phyloP scores from a whole-genome alignment of 2,888 invertebrate species.

The Gisinianus flammeolus region DNA sequence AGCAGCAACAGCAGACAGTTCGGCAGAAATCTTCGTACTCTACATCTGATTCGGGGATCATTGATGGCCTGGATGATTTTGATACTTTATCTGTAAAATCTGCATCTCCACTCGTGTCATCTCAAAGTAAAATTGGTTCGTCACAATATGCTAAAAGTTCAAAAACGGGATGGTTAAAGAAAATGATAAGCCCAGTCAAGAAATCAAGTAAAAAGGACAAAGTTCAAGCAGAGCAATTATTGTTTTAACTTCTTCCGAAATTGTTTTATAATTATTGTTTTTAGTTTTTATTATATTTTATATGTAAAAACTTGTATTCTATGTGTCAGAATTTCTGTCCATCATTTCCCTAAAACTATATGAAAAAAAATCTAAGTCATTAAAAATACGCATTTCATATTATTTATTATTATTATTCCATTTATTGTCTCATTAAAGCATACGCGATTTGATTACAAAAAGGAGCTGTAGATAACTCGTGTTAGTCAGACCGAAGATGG shows the following conservation, averaged over 20 bases:
- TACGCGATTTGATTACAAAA: no score
- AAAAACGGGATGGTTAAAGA: slow-evolving; percentile 53
- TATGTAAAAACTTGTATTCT: not conserved
- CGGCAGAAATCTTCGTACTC: slow-evolving; percentile 21
- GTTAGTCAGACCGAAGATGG: no score
- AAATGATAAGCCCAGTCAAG: slow-evolving; percentile 49
- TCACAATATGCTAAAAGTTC: slow-evolving; percentile 18
- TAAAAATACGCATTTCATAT: no score
- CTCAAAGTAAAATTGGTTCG: not conserved
- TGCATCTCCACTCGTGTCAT: slow-evolving; percentile 41
- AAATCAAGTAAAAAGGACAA: not conserved
- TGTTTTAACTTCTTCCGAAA: not conserved
- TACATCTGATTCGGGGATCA: slow-evolving; percentile 19
- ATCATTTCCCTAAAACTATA: no score
- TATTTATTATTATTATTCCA: no score
- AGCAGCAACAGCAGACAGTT: slow-evolving; percentile 10
- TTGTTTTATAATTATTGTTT: not conserved
- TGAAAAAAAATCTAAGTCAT: no score
- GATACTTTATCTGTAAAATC: slow-evolving; percentile 52
- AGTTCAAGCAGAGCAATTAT: not conserved
- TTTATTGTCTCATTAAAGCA: no score
- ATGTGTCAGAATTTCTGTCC: not conserved
- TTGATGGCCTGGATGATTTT: slow-evolving; percentile 36
- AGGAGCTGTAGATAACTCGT: no score
- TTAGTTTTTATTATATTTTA: not conserved